Conservation (phyloP, 2,888 invertebrate species). For the Hypercompe scribonia region DNA sequence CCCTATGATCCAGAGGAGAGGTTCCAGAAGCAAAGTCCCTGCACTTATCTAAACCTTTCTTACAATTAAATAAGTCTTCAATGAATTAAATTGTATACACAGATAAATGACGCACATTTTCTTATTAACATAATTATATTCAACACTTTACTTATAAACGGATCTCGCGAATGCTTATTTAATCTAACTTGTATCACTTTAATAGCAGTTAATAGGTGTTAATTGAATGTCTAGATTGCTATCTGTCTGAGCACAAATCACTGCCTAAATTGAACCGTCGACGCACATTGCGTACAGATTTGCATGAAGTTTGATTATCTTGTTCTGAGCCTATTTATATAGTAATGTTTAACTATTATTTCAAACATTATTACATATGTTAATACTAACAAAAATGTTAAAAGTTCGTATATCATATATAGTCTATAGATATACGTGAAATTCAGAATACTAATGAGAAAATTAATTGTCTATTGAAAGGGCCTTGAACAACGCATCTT, state of each 20-base stretch:
- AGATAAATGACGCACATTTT: conserved; percentile 5
- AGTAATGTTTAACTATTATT: not conserved
- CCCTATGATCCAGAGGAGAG: too few relatives aligned
- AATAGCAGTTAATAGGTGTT: conserved; percentile 28
- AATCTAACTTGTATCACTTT: conserved; percentile 11
- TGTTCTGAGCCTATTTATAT: not conserved
- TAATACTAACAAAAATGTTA: not conserved
- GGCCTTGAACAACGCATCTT: not conserved
- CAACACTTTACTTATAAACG: not conserved
- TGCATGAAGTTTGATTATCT: not conserved
- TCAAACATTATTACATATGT: not conserved
- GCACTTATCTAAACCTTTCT: not conserved
- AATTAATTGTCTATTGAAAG: not conserved
- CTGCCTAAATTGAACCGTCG: conserved; percentile 33
- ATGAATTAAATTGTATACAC: conserved; percentile 6
- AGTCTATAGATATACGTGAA: not conserved
- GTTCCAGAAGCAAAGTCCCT: not conserved
- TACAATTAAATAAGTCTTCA: not conserved
- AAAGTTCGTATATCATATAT: not conserved
- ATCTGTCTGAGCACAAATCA: conserved; percentile 36
- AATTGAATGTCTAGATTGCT: conserved; percentile 43
- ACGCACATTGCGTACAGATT: conserved; percentile 19
- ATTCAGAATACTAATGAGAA: not conserved
- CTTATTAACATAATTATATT: conserved; percentile 1
- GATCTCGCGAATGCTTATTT: not conserved